Percentiles rank a stretch among this genome's conserved stretches.
phyloP scores from a whole-genome alignment of 2,797 vertebrate species.

The Ispidina lecontei region DNA sequence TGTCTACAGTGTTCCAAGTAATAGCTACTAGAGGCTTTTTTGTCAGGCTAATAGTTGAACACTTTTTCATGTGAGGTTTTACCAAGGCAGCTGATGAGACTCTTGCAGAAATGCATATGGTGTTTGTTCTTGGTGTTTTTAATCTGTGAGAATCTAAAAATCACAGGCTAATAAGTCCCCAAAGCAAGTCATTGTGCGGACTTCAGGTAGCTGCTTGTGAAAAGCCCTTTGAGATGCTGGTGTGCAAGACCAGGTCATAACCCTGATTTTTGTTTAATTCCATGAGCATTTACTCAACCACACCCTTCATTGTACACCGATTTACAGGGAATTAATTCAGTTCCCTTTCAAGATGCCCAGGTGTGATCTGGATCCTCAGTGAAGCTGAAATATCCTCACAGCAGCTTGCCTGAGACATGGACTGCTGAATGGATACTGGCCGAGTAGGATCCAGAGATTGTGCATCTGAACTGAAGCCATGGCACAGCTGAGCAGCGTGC shows the following conservation, averaged over 20 bases:
- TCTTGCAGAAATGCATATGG: neutral
- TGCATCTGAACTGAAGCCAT: neutral
- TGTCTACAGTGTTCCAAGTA: neutral
- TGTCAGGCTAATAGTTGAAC: neutral
- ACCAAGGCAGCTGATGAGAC: neutral
- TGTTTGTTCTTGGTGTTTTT: neutral
- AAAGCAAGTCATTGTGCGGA: neutral
- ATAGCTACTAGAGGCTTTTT: neutral
- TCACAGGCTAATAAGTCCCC: neutral
- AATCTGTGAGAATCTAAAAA: neutral
- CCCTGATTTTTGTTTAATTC: neutral
- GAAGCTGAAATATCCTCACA: fast-evolving
- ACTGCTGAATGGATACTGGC: neutral
- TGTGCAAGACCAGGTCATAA: neutral
- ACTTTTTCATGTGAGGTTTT: neutral
- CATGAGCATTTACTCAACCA: neutral
- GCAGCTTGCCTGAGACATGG: neutral
- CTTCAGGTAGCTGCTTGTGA: neutral
- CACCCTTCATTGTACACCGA: fast-evolving
- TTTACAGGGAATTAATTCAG: neutral
- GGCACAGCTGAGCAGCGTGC: neutral
- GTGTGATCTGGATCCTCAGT: neutral
- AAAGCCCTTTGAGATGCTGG: neutral
- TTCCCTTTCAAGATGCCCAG: neutral
- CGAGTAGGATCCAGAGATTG: fast-evolving